Evolutionary conservation across 2,113 vertebrate genomes (phyloP), one percentile per base, ranked within the genome.

Genomic region (Podarcis raffonei): DNA sequence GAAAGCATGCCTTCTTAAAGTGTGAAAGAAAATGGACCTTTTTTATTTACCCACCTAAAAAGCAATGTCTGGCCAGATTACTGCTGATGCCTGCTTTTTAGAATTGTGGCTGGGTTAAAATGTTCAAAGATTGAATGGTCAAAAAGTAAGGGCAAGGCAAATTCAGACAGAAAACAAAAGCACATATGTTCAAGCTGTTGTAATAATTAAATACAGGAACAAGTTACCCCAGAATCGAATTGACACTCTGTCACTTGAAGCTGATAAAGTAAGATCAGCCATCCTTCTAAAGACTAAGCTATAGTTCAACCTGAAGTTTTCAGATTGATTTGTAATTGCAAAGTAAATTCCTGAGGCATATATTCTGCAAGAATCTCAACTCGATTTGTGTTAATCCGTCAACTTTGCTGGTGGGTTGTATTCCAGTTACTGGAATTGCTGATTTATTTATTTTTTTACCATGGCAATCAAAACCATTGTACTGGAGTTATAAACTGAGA

Each of bases 181-280:
- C 48, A 62, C 2, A 18, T 39, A 57, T 62, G 80, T 65, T 74
- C 25, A 83, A n/a, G 4, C 27, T n/a, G 37, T 32, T 88, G 80
- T 75, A 88, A 88, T 83, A 74, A 82, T 88, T 82, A 83, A 88
- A 88, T 8, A 75, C 27, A 81, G 53, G 42, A 62, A 87, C 69
- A 82, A 75, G 53, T 74, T 88, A 81, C 6, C 53, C 71, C 18
- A 75, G 69, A 32, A 75, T 75, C 57, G 75, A 88, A 88, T 75
- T 75, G 69, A 82, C 57, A 75, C 32, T 39, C n/a, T 75, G 84
- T 37, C 71, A 62, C 57, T 88, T 88, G 78, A 82, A 42, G 48
- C 69, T 78, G 57, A 88, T 81, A 74, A 82, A 87, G 37, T 59
- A 81, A 75, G 79, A 75, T 42, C 69, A 82, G 32, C 69, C 37